Evolutionary conservation across 2,888 invertebrate species (phyloP), one percentile per base, ranked within the genome.

Genomic region (Byasa hedistus): DNA sequence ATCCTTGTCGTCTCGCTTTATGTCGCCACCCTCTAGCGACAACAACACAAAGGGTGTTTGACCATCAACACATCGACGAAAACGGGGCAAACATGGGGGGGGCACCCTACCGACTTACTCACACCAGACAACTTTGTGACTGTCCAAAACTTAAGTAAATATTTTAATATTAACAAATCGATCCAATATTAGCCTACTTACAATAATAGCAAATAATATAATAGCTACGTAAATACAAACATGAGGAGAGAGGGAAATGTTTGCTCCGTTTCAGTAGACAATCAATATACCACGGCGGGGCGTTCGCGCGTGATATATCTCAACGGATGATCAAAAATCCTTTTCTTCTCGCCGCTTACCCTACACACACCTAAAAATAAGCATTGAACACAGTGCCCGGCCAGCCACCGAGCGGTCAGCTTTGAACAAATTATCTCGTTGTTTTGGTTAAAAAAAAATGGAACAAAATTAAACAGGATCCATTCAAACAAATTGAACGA

Each of bases 1-100:
- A 94, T 98, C 98, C 93, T 95, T 95, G 94, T 95, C 95, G 94
- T 95, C 95, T 93, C 94, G 94, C 93, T 90, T 93, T 92, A 90
- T 92, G 92, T 92, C 89, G 92, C 92, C 94, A 85, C 93, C 89
- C 89, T 92, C 87, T 92, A 92, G 91, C 89, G 90, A 89, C 91
- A 91, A 90, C 89, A 89, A 90, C 87, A 88, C 85, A 91, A 94
- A 95, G 95, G 95, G 94, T 95, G 95, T 95, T 95, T 95, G 95
- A 95, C 94, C 95, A 95, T 94, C 91, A 91, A 82, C 75, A 79
- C 81, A 81, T 85, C 87, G 79, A 87, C 85, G 78, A 83, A 86
- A 89, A 87, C 91, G 91, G 89, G 86, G 91, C 92, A 90, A 91
- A 91, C 92, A 89, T 81, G 73, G 75, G 72, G 71, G n/a, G 68